These are phyloP conservation scores for Chroicocephalus ridibundus DNA, from an alignment of 2,113 vertebrate genomes.

Conservation along the genomic window DNA sequence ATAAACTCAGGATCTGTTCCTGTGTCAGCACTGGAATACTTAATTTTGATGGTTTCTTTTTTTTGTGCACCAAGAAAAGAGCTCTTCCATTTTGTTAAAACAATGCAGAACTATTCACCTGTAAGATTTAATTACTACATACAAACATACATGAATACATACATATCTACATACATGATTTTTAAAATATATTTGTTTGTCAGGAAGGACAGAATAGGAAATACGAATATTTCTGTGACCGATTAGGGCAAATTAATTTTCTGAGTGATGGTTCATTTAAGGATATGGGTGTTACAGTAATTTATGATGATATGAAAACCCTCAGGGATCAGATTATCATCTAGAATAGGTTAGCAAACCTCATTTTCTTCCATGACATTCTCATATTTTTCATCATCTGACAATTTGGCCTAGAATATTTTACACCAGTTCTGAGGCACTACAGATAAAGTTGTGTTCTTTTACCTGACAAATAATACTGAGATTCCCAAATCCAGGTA, in stretches of 20 bases:
- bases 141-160: neutral
- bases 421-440: neutral
- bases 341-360: neutral
- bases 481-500: neutral
- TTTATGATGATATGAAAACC: neutral
- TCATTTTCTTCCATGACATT: neutral
- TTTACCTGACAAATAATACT: neutral
- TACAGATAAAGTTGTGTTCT: neutral
- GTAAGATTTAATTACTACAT: neutral
- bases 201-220: neutral
- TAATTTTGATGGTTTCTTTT: neutral
- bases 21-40: neutral
- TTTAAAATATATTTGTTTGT: neutral
- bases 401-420: neutral
- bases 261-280: neutral
- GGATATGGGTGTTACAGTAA: neutral
- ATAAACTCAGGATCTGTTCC: neutral
- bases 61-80: neutral
- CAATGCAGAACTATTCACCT: neutral
- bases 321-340: neutral
- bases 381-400: neutral
- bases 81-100: neutral
- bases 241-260: neutral
- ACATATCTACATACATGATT: neutral
- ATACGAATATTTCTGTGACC: neutral